Evolutionary conservation across 1,140 invertebrate genomes (phyloP).

Genomic region (Bilobella aurantiaca): DNA sequence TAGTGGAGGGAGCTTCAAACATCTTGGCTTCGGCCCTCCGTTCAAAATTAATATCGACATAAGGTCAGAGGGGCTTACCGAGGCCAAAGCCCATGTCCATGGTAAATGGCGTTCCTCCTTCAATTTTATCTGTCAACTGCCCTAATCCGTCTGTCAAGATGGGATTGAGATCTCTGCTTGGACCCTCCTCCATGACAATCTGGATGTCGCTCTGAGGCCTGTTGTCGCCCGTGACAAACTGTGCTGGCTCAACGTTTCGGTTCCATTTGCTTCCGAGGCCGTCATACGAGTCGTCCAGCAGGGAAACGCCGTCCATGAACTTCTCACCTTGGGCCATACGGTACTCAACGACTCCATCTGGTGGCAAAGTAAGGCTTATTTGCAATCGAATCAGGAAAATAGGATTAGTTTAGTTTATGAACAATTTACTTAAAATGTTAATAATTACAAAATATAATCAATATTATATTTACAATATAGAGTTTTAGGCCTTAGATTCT

Average conservation of each 20-base stretch:
- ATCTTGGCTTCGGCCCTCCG: too few relatives aligned
- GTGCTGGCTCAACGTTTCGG: conserved; percentile 14
- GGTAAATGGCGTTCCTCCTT: conserved; percentile 28
- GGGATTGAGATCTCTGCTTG: neutral
- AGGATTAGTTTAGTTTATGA: too few relatives aligned
- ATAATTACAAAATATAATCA: too few relatives aligned
- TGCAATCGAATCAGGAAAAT: too few relatives aligned
- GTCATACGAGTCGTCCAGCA: conserved; percentile 64
- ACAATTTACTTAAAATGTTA: too few relatives aligned
- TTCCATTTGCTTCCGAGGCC: conserved; percentile 44
- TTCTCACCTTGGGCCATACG: conserved; percentile 51
- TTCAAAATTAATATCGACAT: too few relatives aligned
- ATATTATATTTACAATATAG: too few relatives aligned
- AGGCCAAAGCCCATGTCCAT: conserved; percentile 34
- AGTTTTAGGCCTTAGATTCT: too few relatives aligned
- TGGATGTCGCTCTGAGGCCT: too few relatives aligned
- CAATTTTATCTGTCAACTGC: conserved; percentile 31
- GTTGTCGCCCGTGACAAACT: too few relatives aligned
- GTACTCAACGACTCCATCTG: conserved; percentile 61
- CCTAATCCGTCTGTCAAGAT: conserved; percentile 26
- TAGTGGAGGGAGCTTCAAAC: too few relatives aligned
- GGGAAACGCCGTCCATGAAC: conserved; percentile 45
- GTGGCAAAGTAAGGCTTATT: neutral
- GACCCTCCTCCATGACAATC: neutral
- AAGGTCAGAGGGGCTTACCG: conserved; percentile 14